Evolutionary conservation across 2,888 invertebrate species (phyloP).

Genomic region (Parascotia fuliginaria): DNA sequence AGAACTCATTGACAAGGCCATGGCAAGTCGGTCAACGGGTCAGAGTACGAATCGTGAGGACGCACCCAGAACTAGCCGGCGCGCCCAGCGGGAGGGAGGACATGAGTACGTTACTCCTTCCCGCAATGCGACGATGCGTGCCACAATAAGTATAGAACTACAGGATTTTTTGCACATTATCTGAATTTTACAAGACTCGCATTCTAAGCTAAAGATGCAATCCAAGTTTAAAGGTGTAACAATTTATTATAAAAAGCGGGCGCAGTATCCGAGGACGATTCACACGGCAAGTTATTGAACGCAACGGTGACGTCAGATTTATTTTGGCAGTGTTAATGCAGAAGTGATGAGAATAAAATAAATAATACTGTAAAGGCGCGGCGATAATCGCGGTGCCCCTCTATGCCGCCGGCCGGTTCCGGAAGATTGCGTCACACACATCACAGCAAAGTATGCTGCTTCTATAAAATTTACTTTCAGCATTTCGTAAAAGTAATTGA

Average conservation of each 20-base stretch:
- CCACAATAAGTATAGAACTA: conserved; percentile 10
- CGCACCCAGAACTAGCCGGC: conserved; percentile 74
- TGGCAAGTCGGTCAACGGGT: conserved; percentile 78
- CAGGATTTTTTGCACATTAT: neutral
- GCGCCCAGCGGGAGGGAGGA: conserved; percentile 66
- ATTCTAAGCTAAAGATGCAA: conserved; percentile 4
- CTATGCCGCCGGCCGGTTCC: conserved; percentile 46
- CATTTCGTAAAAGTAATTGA: too few relatives aligned
- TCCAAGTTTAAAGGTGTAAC: conserved; percentile 4
- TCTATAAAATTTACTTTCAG: too few relatives aligned
- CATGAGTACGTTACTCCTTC: conserved; percentile 69
- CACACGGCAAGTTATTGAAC: conserved; percentile 24
- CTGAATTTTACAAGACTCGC: neutral
- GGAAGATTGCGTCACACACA: conserved; percentile 46
- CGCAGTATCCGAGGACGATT: conserved; percentile 16
- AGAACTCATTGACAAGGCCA: conserved; percentile 66
- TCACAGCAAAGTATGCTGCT: conserved; percentile 25
- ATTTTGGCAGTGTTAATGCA: conserved; percentile 56
- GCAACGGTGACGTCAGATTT: conserved; percentile 58
- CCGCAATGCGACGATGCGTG: conserved; percentile 80
- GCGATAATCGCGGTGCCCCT: conserved; percentile 36
- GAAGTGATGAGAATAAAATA: conserved; percentile 49
- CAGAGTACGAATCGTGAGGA: conserved; percentile 72
- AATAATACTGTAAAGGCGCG: conserved; percentile 47
- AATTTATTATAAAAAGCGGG: conserved; percentile 15